These are phyloP conservation scores for Leptoclinus maculatus DNA, from an alignment of 2,797 vertebrate genomes.

Conservation along the genomic window DNA sequence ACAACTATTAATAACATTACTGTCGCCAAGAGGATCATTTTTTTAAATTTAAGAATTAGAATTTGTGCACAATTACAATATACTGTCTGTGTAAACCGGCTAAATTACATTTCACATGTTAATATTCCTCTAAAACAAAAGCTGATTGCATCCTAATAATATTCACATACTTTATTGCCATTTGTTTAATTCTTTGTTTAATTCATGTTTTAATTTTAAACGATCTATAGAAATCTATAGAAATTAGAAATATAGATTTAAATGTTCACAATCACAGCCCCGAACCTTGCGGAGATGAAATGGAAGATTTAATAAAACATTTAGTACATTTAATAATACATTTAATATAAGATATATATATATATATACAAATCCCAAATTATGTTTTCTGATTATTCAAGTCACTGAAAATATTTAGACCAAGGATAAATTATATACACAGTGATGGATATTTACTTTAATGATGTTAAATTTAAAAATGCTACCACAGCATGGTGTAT, in stretches of 20 bases:
- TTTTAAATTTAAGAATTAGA: background rate
- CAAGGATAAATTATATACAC: background rate
- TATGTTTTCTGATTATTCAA: background rate
- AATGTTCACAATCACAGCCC: background rate
- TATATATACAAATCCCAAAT: background rate
- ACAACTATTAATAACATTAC: background rate
- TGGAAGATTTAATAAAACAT: background rate
- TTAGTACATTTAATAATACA: too few species aligned
- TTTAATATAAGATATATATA: background rate
- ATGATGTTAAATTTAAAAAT: background rate
- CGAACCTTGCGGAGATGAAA: background rate
- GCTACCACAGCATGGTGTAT: background rate
- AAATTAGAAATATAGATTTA: background rate
- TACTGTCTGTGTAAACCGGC: background rate
- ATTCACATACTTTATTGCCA: background rate
- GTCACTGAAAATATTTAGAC: background rate
- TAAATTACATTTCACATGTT: background rate
- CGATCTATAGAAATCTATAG: background rate
- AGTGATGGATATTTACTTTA: background rate
- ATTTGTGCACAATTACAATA: slow-evolving; percentile 1
- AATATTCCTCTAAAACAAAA: background rate
- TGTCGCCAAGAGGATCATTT: slow-evolving; percentile 2
- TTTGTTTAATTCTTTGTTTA: background rate
- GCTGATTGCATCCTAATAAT: background rate
- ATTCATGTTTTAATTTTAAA: background rate